phyloP scores from a whole-genome alignment of 2,113 vertebrate species.

The Grantiella picta region DNA sequence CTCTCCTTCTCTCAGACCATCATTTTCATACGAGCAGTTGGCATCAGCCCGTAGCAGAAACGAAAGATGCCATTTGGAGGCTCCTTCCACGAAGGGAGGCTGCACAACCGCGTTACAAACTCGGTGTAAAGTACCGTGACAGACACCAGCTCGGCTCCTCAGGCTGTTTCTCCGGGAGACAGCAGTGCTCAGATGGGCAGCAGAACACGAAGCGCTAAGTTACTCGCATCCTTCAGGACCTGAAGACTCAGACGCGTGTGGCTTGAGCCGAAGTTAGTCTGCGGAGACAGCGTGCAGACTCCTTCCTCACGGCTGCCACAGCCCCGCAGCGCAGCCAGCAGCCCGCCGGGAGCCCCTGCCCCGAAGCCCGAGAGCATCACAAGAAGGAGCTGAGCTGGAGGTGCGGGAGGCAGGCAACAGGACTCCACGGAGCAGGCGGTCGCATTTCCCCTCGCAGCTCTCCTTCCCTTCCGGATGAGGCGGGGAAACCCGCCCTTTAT shows the following conservation, averaged over 20 bases:
- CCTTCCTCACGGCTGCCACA: neutral
- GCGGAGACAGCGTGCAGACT: neutral
- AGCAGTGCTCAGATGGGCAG: neutral
- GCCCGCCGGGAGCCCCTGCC: neutral
- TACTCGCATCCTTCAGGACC: neutral
- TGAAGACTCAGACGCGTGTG: neutral
- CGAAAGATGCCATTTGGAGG: neutral
- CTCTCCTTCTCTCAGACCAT: neutral
- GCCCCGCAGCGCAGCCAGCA: neutral
- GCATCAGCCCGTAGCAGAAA: neutral
- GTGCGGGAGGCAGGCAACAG: neutral
- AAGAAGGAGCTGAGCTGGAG: neutral
- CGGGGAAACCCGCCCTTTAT: slow-evolving; percentile 17
- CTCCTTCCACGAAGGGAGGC: neutral
- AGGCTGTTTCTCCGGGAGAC: neutral
- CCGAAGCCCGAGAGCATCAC: neutral
- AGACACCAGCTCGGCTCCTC: neutral
- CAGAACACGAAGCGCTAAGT: neutral
- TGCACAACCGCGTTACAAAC: neutral
- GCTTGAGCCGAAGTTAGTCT: neutral
- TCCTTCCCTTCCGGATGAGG: neutral
- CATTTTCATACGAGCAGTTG: neutral
- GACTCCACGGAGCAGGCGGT: neutral
- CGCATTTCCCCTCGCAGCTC: neutral
- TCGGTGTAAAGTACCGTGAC: neutral